Evolutionary conservation across 2,888 invertebrate species (phyloP).

Genomic region (Ochropleura leucogaster): DNA sequence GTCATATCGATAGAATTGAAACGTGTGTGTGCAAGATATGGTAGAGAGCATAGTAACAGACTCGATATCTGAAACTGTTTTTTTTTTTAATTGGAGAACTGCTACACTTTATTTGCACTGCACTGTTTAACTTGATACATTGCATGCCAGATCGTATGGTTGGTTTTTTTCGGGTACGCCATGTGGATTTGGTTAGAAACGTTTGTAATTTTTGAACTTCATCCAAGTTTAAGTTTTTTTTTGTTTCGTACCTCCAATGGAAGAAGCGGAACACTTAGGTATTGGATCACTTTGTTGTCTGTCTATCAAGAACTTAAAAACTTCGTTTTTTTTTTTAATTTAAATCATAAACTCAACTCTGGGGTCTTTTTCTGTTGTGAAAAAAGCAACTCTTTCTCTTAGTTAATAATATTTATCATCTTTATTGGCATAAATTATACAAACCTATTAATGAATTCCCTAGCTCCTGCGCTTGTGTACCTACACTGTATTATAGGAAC

Average conservation of each 20-base stretch:
- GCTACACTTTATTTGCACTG: background rate
- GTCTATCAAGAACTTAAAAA: too few species aligned
- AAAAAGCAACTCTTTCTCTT: too few species aligned
- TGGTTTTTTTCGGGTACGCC: background rate
- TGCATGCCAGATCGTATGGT: background rate
- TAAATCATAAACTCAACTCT: too few species aligned
- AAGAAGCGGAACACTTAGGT: background rate
- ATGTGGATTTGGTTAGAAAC: background rate
- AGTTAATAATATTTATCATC: too few species aligned
- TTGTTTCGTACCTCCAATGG: background rate
- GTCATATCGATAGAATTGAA: background rate
- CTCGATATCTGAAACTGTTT: background rate
- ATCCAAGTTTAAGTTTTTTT: background rate
- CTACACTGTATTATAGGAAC: too few species aligned
- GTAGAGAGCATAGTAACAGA: slow-evolving; percentile 1
- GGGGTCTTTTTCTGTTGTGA: too few species aligned
- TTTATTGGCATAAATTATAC: too few species aligned
- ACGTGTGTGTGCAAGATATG: background rate
- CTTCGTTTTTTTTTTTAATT: too few species aligned
- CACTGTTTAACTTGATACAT: background rate
- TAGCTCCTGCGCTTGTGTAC: too few species aligned
- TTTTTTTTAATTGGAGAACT: background rate
- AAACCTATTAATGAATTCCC: too few species aligned
- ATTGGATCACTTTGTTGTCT: too few species aligned
- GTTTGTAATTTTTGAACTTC: background rate